These are phyloP conservation scores for Drosophila niveifrons DNA, from an alignment of 2,888 invertebrate species.

Conservation along the genomic window DNA sequence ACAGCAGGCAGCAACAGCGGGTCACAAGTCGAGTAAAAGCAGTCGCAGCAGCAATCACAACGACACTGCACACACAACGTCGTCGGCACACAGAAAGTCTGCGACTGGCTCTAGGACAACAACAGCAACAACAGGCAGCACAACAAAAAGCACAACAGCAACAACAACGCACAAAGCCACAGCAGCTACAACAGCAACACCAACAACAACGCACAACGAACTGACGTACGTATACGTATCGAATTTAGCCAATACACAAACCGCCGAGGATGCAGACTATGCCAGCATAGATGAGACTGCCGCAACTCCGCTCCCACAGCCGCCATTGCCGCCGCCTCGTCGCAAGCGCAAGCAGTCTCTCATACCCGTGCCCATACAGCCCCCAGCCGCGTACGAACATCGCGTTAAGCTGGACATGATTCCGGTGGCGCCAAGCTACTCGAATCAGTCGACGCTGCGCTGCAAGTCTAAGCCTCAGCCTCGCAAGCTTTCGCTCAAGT, in stretches of 20 bases:
- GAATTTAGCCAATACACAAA: constrained; percentile 79
- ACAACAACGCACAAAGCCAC: constrained; percentile 56
- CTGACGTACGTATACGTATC: constrained; percentile 86
- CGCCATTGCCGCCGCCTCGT: constrained; percentile 80
- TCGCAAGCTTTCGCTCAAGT: constrained; percentile 74
- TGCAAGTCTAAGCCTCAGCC: constrained; percentile 55
- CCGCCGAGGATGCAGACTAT: constrained; percentile 56
- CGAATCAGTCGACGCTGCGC: constrained; percentile 82
- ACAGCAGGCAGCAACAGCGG: constrained; percentile 40
- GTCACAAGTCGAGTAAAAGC: constrained; percentile 54
- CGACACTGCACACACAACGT: constrained; percentile 49
- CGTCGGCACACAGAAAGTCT: constrained; percentile 59
- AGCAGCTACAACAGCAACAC: constrained; percentile 35
- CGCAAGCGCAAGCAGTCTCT: constrained; percentile 83
- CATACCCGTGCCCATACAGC: constrained; percentile 75
- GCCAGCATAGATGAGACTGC: constrained; percentile 68
- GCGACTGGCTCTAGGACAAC: constrained; percentile 48
- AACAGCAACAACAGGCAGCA: constrained; percentile 33
- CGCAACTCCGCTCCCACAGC: constrained; percentile 17
- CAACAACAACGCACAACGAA: constrained; percentile 72
- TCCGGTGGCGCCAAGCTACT: constrained; percentile 75
- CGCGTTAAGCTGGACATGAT: constrained; percentile 75
- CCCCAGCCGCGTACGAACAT: constrained; percentile 75
- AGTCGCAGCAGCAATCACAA: constrained; percentile 48
- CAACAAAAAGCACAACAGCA: constrained; percentile 51